These are phyloP conservation scores for Netelia fuscicornis DNA, from an alignment of 2,888 invertebrate genomes.

Conservation along the genomic window DNA sequence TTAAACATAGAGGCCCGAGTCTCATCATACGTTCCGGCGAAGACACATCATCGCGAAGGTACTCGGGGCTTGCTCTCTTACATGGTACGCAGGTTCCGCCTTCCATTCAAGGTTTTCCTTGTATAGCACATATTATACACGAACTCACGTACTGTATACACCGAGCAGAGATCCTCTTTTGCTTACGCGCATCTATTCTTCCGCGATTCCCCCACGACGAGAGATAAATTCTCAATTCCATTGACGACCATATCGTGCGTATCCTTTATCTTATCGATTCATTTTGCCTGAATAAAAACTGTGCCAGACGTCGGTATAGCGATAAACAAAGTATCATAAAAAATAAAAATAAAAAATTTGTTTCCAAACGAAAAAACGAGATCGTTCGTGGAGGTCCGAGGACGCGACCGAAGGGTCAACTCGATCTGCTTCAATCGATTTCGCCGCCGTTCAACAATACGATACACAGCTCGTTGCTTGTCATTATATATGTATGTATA, in stretches of 20 bases:
- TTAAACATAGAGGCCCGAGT: conserved; percentile 65
- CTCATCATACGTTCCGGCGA: conserved; percentile 66
- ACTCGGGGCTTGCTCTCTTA: conserved; percentile 41
- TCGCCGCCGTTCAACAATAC: conserved; percentile 67
- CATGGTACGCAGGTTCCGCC: conserved; percentile 60
- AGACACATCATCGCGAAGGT: conserved; percentile 64
- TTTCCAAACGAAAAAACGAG: conserved; percentile 28
- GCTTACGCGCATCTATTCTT: not conserved
- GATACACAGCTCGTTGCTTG: conserved; percentile 36
- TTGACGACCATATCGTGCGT: conserved; percentile 37
- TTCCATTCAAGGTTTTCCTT: conserved; percentile 62
- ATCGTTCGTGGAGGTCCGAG: conserved; percentile 63
- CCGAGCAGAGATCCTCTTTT: not conserved
- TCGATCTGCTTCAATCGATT: conserved; percentile 72
- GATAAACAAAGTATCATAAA: not conserved
- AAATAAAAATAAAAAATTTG: conserved; percentile 20
- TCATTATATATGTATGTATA: not conserved
- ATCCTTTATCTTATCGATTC: conserved; percentile 14
- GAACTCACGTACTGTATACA: not conserved
- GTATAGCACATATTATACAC: conserved; percentile 3
- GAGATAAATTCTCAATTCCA: conserved; percentile 60
- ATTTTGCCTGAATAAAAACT: conserved; percentile 50
- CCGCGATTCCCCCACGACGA: conserved; percentile 27
- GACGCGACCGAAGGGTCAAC: conserved; percentile 70
- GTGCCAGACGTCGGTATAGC: conserved; percentile 50